Evolutionary conservation across 1,140 invertebrate genomes (phyloP).

Genomic region (Solenopsis fugax): DNA sequence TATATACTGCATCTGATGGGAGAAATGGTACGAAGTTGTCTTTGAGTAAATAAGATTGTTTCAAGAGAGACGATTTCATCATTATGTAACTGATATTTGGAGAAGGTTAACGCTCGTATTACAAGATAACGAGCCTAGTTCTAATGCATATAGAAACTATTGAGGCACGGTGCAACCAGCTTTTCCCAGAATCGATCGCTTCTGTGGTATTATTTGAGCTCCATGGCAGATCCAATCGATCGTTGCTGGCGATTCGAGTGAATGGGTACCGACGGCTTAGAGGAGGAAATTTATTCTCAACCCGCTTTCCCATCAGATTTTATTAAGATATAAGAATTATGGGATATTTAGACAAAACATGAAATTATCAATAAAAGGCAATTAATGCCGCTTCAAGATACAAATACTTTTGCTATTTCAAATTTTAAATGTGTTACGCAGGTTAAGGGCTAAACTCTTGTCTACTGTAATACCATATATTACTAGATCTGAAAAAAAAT

Average conservation of each 20-base stretch:
- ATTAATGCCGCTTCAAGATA: no score
- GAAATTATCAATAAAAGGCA: no score
- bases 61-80: conserved; percentile 28
- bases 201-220: conserved; percentile 40
- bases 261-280: background rate
- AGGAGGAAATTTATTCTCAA: conserved; percentile 19
- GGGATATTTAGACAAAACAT: no score
- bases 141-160: conserved; percentile 8
- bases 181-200: conserved; percentile 45
- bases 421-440: no score
- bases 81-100: conserved; percentile 33
- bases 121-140: conserved; percentile 39
- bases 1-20: background rate
- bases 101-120: conserved; percentile 18
- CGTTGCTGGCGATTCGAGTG: conserved; percentile 10
- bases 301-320: background rate
- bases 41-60: conserved; percentile 20
- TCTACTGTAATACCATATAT: no score
- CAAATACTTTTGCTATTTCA: no score
- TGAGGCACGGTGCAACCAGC: conserved; percentile 16
- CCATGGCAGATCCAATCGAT: conserved; percentile 42
- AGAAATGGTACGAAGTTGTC: background rate
- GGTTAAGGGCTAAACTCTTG: no score
- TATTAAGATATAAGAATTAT: background rate
- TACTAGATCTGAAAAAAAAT: no score